Evolutionary conservation across 1,140 invertebrate genomes (phyloP).

Genomic region (Saxidomus purpurata): DNA sequence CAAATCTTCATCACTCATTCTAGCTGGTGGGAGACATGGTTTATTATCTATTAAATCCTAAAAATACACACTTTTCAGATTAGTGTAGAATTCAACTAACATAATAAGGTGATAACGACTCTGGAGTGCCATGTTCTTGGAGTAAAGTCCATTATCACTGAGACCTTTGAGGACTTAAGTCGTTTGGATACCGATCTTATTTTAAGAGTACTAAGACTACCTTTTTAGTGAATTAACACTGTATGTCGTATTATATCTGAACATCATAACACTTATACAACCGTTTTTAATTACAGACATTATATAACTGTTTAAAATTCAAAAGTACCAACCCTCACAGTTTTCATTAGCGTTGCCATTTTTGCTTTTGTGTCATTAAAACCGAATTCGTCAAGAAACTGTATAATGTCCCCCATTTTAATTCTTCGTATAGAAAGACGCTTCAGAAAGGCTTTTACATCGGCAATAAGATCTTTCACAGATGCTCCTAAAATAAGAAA

Average conservation of each 20-base stretch:
- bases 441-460: slow-evolving; percentile 47
- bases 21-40: too few relatives aligned
- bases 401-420: slow-evolving; percentile 64
- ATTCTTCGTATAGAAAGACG: slow-evolving; percentile 62
- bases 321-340: slow-evolving; percentile 60
- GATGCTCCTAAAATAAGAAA: background rate
- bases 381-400: slow-evolving; percentile 55
- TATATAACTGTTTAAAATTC: background rate
- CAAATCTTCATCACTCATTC: too few relatives aligned
- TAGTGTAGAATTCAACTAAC: slow-evolving; percentile 43
- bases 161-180: too few relatives aligned
- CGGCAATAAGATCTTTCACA: slow-evolving; percentile 35
- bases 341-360: slow-evolving; percentile 65
- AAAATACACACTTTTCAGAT: too few relatives aligned
- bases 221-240: slow-evolving; percentile 48
- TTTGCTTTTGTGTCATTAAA: slow-evolving; percentile 60
- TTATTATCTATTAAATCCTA: too few relatives aligned
- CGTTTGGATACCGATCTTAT: too few relatives aligned
- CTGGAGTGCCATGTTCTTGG: background rate
- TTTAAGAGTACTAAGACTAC: background rate
- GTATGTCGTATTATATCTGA: too few relatives aligned
- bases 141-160: too few relatives aligned
- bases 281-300: background rate
- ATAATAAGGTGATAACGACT: background rate
- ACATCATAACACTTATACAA: background rate